Percentiles rank a stretch among this genome's conserved stretches.
These are phyloP conservation scores for Aquatica leii DNA, from an alignment of 2,888 invertebrate genomes.

Conservation along the genomic window DNA sequence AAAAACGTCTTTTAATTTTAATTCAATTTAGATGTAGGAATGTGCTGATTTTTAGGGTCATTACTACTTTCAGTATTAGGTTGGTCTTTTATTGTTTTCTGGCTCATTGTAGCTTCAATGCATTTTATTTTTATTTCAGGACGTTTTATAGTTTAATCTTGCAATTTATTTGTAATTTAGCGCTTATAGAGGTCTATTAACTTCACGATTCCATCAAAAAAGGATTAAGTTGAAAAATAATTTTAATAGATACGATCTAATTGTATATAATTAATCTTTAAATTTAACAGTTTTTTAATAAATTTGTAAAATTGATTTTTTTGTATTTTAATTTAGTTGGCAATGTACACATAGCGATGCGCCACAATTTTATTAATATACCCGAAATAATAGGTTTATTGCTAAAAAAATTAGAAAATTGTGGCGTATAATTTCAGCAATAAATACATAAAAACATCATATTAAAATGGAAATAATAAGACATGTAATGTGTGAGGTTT, in stretches of 20 bases:
- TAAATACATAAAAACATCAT: too few species aligned
- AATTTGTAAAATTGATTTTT: too few species aligned
- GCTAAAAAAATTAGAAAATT: too few species aligned
- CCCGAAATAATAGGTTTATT: too few species aligned
- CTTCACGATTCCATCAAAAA: conserved; percentile 10
- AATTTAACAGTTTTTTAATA: too few species aligned
- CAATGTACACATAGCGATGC: too few species aligned
- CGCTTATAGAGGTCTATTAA: conserved; percentile 15
- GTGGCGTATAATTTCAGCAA: too few species aligned
- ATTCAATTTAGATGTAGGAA: conserved; percentile 5
- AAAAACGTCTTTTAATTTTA: too few species aligned
- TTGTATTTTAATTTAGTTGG: too few species aligned
- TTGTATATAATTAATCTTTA: not conserved
- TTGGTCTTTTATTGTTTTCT: conserved; percentile 16
- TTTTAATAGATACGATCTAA: conserved; percentile 4
- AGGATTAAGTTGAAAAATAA: not conserved
- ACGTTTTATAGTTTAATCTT: conserved; percentile 13
- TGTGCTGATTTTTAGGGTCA: conserved; percentile 15
- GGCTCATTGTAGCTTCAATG: conserved; percentile 14
- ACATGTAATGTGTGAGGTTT: too few species aligned
- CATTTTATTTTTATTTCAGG: conserved; percentile 15
- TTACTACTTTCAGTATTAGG: conserved; percentile 10
- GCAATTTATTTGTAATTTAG: conserved; percentile 17
- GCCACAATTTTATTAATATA: too few species aligned
- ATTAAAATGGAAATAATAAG: too few species aligned